phyloP scores from a whole-genome alignment of 2,113 vertebrate genomes.

The Ariopsis seemanni region DNA sequence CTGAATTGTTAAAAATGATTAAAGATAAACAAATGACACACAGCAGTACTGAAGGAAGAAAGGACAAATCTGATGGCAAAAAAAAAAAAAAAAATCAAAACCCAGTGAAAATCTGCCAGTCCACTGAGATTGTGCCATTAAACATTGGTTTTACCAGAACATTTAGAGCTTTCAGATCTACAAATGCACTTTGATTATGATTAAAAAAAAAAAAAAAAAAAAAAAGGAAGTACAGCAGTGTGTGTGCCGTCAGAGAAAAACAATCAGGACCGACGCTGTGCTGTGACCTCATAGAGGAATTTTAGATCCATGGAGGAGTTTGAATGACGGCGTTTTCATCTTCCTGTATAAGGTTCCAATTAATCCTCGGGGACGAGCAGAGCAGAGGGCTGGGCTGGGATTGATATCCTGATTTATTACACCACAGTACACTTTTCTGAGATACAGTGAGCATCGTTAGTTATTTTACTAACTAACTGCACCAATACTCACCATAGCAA shows the following conservation, averaged over 20 bases:
- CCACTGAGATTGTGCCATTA: background rate
- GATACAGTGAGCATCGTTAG: background rate
- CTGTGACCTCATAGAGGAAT: too few relatives aligned
- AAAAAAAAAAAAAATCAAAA: background rate
- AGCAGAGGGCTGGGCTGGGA: background rate
- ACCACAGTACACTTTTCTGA: background rate
- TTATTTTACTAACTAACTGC: background rate
- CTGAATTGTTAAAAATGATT: background rate
- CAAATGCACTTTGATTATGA: background rate
- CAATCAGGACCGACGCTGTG: background rate
- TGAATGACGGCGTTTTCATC: too few relatives aligned
- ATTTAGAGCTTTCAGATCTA: background rate
- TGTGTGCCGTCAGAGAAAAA: background rate
- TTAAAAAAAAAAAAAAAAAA: background rate
- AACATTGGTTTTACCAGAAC: background rate
- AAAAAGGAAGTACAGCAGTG: background rate
- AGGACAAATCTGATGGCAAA: background rate
- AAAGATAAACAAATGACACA: background rate
- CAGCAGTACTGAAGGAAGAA: background rate
- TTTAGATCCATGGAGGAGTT: background rate
- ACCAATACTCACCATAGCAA: background rate
- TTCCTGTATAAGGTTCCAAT: background rate
- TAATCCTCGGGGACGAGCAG: background rate
- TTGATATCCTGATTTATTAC: background rate
- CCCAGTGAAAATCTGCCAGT: too few relatives aligned